phyloP scores from a whole-genome alignment of 2,797 vertebrate genomes.

The Phrynocephalus vlangalii region DNA sequence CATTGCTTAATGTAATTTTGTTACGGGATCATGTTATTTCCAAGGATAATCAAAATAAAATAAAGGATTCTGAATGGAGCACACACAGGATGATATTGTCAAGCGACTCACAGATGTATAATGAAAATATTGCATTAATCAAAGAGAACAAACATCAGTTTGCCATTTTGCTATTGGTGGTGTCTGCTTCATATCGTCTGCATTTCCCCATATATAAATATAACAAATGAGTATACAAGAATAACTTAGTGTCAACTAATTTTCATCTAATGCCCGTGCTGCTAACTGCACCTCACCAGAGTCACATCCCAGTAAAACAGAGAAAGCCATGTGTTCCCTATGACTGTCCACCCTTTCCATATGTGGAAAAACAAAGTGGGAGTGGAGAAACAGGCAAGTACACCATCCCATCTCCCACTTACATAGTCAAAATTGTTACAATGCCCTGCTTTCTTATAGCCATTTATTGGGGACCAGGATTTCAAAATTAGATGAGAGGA shows the following conservation, averaged over 20 bases:
- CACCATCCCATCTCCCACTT: not conserved
- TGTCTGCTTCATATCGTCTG: not conserved
- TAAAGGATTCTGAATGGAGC: not conserved
- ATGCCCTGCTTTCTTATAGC: not conserved
- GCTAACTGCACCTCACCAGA: not conserved
- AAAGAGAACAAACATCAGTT: not conserved
- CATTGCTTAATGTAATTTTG: slow-evolving; percentile 33
- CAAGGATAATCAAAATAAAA: slow-evolving; percentile 1
- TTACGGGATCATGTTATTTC: slow-evolving; percentile 33
- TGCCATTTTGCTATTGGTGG: not conserved
- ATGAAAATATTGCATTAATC: slow-evolving; percentile 23
- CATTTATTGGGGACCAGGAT: not conserved
- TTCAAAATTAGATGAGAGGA: not conserved
- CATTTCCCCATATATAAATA: not conserved
- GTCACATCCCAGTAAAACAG: not conserved
- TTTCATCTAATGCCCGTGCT: not conserved
- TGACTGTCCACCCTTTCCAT: not conserved
- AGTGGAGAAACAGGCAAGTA: too few relatives aligned
- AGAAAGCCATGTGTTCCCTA: not conserved
- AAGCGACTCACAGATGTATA: not conserved
- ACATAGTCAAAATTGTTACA: too few relatives aligned
- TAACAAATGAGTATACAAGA: slow-evolving; percentile 15
- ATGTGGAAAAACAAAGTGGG: not conserved
- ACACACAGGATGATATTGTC: slow-evolving; percentile 21
- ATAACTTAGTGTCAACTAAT: slow-evolving; percentile 16